A percentile compares a stretch with the other conserved stretches of the same genome.
These are phyloP conservation scores for Ceriagrion tenellum DNA, from an alignment of 2,888 invertebrate genomes.

Conservation along the genomic window DNA sequence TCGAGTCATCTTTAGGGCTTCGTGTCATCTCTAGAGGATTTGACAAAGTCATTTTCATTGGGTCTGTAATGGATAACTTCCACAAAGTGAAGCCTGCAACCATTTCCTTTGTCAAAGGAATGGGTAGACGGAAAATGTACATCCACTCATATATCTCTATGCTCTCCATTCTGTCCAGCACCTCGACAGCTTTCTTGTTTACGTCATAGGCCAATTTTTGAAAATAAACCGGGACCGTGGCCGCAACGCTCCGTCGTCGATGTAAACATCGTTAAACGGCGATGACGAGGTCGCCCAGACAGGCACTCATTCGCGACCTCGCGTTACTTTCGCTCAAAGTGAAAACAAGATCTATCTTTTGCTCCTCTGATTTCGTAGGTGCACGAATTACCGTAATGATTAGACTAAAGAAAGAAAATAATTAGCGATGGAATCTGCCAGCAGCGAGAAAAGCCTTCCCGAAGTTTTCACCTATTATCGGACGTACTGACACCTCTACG, in stretches of 20 bases:
- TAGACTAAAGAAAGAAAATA: background rate
- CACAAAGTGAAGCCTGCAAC: too few relatives aligned
- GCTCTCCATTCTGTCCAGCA: background rate
- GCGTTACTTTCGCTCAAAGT: background rate
- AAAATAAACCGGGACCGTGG: background rate
- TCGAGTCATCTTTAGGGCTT: too few relatives aligned
- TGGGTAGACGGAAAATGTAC: too few relatives aligned
- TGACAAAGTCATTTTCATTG: too few relatives aligned
- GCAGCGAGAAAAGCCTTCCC: too few relatives aligned
- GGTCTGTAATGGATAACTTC: too few relatives aligned
- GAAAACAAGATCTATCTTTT: background rate
- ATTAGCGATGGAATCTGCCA: too few relatives aligned
- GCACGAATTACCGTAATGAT: background rate
- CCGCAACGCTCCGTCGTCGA: background rate
- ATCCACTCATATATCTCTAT: too few relatives aligned
- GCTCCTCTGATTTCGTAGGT: background rate
- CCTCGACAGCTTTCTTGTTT: background rate
- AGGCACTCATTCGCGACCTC: background rate
- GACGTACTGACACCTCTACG: too few relatives aligned
- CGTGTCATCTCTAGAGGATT: too few relatives aligned
- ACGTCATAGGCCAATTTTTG: background rate
- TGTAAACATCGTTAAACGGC: background rate
- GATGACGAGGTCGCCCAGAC: background rate
- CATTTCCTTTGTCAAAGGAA: too few relatives aligned
- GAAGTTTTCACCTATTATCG: too few relatives aligned